A percentile compares a stretch with the other conserved stretches of the same genome.
Evolutionary conservation across 1,140 invertebrate species (phyloP).

Genomic region (Ptiloglossa arizonensis): DNA sequence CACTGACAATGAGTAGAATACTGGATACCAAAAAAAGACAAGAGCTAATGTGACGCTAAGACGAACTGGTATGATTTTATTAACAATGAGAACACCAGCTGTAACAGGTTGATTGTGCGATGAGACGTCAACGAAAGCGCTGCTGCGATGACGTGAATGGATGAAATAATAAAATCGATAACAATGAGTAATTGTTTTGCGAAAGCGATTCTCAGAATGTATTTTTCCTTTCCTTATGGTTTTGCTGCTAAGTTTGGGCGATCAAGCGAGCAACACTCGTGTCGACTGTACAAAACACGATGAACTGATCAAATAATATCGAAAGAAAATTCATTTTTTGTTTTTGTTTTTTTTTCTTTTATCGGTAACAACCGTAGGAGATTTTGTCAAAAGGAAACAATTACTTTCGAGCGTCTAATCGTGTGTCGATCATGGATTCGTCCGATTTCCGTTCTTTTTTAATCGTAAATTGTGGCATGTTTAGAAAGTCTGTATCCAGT

Average conservation of each 20-base stretch:
- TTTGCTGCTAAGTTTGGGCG: neutral
- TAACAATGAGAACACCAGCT: conserved; percentile 40
- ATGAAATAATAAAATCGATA: conserved; percentile 18
- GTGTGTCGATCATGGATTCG: neutral
- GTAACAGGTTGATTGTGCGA: conserved; percentile 18
- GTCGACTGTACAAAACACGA: neutral
- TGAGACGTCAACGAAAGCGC: conserved; percentile 21
- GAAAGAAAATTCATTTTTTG: neutral
- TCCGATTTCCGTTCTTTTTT: neutral
- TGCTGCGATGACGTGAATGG: conserved; percentile 36
- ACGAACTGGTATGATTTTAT: conserved; percentile 11
- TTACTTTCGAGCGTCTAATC: neutral
- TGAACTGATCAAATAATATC: neutral
- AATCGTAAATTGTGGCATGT: neutral
- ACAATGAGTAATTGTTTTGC: neutral
- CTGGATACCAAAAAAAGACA: conserved; percentile 70
- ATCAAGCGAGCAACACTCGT: conserved; percentile 11
- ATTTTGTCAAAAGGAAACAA: neutral
- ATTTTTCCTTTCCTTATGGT: neutral
- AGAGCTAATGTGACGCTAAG: conserved; percentile 37
- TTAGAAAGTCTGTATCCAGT: conserved; percentile 68
- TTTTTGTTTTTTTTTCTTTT: too few species aligned
- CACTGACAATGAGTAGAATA: conserved; percentile 71
- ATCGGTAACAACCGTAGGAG: neutral
- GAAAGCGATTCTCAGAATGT: conserved; percentile 11